Base-by-base conservation (phyloP, 2,888 invertebrate species). In the Smittia aterrima region DNA sequence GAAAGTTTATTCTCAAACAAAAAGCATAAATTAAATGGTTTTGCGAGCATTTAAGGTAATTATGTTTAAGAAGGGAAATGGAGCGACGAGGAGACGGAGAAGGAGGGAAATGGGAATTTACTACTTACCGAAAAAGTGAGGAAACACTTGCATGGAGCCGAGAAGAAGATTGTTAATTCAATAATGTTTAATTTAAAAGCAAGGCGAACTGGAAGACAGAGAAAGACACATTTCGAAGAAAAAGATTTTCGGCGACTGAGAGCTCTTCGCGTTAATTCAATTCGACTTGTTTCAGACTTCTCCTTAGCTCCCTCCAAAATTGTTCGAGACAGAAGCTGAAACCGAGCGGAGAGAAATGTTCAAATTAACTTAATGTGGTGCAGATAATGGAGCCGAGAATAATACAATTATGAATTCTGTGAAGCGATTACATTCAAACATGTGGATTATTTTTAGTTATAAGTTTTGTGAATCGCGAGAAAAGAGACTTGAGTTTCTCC, bases 11-110 rank as follows among this genome's bases (percentile, higher is more conserved):
- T 32, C 27, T 41, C 20, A 68, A 68, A 68, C 68, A 68, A 68
- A 68, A 68, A 18, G 47, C 68, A 68, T 68, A 68, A 68, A 68
- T 68, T 68, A 68, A 68, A 68, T 41, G 41, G 68, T 67, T 67
- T 68, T 68, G 47, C 47, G 16, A 68, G 22, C 68, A 68, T 68
- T 68, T 68, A 68, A 47, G 68, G 68, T 68, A 68, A 68, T 68
- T 68, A 68, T 66, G 40, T 68, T 41, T n/a, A n/a, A n/a, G n/a
- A n/a, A n/a, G n/a, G n/a, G n/a, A n/a, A n/a, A n/a, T n/a, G n/a
- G n/a, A n/a, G n/a, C n/a, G n/a, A n/a, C n/a, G n/a, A n/a, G n/a
- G n/a, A n/a, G n/a, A n/a, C n/a, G n/a, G 68, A 41, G 24, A 20
- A 16, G 47, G 47, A 47, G 11, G n/a, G n/a, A n/a, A n/a, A n/a